Conservation (phyloP, 2,797 vertebrate genomes). For the Danio kyathit region DNA sequence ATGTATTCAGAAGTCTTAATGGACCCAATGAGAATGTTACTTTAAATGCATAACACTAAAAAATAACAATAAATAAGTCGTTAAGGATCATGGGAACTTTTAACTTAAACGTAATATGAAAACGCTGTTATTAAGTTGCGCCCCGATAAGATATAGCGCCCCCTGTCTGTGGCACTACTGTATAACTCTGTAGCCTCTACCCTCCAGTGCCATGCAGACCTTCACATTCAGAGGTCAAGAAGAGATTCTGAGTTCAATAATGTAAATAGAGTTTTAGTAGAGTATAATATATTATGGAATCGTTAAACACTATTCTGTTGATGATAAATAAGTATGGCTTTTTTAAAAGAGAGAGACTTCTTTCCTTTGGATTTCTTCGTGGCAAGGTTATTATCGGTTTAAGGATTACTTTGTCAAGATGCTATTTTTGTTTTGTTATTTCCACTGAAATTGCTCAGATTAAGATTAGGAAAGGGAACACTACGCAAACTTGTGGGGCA, state of each 20-base stretch:
- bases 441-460: slow-evolving; percentile 16
- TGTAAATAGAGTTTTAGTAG: slow-evolving; percentile 84
- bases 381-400: slow-evolving; percentile 41
- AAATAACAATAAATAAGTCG: background rate
- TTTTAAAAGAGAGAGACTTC: slow-evolving; percentile 48
- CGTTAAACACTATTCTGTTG: slow-evolving; percentile 65
- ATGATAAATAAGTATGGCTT: slow-evolving; percentile 59
- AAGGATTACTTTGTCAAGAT: slow-evolving; percentile 43
- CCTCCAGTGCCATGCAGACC: slow-evolving; percentile 63
- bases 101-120: background rate
- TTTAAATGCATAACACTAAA: background rate
- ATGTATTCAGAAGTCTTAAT: slow-evolving; percentile 19
- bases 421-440: background rate
- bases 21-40: background rate
- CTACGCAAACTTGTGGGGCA: background rate
- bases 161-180: slow-evolving; percentile 51
- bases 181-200: slow-evolving; percentile 38
- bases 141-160: slow-evolving; percentile 3
- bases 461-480: slow-evolving; percentile 12
- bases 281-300: slow-evolving; percentile 83
- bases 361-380: slow-evolving; percentile 45
- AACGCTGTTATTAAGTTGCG: slow-evolving; percentile 7
- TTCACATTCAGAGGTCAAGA: slow-evolving; percentile 61
- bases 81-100: background rate
- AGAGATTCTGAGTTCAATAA: slow-evolving; percentile 61